Percentiles rank a stretch among this genome's conserved stretches.
phyloP scores from a whole-genome alignment of 2,888 invertebrate species.

The Drosophila anomalipes region DNA sequence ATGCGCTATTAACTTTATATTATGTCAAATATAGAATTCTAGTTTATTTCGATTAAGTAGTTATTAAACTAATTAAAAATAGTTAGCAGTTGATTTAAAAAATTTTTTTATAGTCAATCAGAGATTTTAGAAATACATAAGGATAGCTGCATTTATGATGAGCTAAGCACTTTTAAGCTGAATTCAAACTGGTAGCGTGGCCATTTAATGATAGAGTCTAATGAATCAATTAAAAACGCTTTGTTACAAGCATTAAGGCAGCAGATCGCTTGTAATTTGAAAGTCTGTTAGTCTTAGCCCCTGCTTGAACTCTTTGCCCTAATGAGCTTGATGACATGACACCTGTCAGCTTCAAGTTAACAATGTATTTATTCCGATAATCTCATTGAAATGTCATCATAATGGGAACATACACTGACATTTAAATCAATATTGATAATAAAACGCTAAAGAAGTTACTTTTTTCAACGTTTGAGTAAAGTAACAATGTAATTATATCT shows the following conservation, averaged over 20 bases:
- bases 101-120: background rate
- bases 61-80: constrained; percentile 47
- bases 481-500: constrained; percentile 31
- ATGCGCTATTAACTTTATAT: constrained; percentile 15
- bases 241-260: constrained; percentile 10
- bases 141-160: constrained; percentile 3
- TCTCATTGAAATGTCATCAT: constrained; percentile 35
- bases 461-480: constrained; percentile 12
- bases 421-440: constrained; percentile 31
- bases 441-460: constrained; percentile 7
- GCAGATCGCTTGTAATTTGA: constrained; percentile 17
- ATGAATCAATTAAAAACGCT: constrained; percentile 54
- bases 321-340: constrained; percentile 31
- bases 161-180: constrained; percentile 5
- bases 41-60: constrained; percentile 16
- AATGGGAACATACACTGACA: constrained; percentile 4
- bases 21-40: constrained; percentile 22
- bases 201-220: constrained; percentile 50
- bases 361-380: constrained; percentile 5
- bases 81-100: constrained; percentile 25
- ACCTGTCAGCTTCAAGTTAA: constrained; percentile 11
- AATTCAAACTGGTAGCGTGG: constrained; percentile 13
- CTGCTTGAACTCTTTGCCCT: constrained; percentile 1
- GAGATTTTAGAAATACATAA: constrained; percentile 5
- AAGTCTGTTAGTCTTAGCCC: constrained; percentile 14